Percentiles rank a stretch among this genome's conserved stretches.
These are phyloP conservation scores for Homarus americanus DNA, from an alignment of 1,140 invertebrate species.

Conservation along the genomic window DNA sequence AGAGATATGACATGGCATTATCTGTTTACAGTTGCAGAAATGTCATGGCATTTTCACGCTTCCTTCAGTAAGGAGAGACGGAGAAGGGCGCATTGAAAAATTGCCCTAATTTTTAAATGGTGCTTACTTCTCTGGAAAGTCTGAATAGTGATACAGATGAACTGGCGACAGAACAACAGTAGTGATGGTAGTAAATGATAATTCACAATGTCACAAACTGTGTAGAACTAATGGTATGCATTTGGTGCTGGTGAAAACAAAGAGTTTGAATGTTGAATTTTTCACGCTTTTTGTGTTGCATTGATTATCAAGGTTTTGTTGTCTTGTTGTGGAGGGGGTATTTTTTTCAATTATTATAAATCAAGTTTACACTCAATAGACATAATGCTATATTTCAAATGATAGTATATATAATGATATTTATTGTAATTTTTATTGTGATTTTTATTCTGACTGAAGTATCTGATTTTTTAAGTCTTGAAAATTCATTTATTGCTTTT, in stretches of 20 bases:
- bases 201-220: conserved; percentile 29
- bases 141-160: background rate
- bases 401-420: background rate
- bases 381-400: background rate
- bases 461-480: background rate
- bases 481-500: background rate
- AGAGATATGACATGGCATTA: conserved; percentile 8
- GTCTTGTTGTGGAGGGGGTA: background rate
- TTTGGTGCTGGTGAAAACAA: conserved; percentile 54
- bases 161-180: conserved; percentile 3
- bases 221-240: conserved; percentile 33
- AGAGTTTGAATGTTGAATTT: conserved; percentile 28
- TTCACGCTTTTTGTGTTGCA: background rate
- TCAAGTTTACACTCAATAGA: background rate
- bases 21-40: background rate
- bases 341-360: background rate
- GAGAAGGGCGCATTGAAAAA: conserved; percentile 23
- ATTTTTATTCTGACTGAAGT: background rate
- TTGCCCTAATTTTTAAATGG: conserved; percentile 26
- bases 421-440: background rate
- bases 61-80: conserved; percentile 1
- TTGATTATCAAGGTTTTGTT: background rate
- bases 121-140: conserved; percentile 20
- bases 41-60: background rate
- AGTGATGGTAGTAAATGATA: conserved; percentile 20